A percentile compares a stretch with the other conserved stretches of the same genome.
Conservation (phyloP, 2,797 vertebrate species). For the Austrolebias charrua region DNA sequence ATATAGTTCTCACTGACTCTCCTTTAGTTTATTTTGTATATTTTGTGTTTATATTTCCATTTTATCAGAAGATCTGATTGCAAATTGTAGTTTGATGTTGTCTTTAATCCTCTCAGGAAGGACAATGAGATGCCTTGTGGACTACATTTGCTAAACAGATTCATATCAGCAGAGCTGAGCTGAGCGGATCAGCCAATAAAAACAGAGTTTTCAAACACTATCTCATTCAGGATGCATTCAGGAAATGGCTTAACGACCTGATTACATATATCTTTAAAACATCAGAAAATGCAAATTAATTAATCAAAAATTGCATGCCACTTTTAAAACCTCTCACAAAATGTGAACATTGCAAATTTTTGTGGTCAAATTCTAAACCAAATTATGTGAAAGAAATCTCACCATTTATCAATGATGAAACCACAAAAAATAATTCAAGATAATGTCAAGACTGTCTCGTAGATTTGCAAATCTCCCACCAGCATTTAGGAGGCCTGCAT, state of each 20-base stretch:
- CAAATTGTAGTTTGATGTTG: conserved; percentile 59
- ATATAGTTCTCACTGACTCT: conserved; percentile 13
- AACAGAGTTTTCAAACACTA: conserved; percentile 24
- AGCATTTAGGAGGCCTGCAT: conserved; percentile 10
- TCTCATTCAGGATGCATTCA: conserved; percentile 27
- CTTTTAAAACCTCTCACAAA: conserved; percentile 20
- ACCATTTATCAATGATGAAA: conserved; percentile 22
- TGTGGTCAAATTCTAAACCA: conserved; percentile 31
- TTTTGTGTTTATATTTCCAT: conserved; percentile 55
- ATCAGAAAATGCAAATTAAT: conserved; percentile 20
- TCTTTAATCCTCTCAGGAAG: conserved; percentile 62
- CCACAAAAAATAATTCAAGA: too few relatives aligned
- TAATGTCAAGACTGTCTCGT: conserved; percentile 24
- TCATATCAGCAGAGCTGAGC: conserved; percentile 54
- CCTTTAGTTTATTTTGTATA: conserved; percentile 39
- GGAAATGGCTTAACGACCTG: conserved; percentile 39
- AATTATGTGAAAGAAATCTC: conserved; percentile 26
- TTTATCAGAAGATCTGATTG: conserved; percentile 57
- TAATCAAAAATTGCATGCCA: conserved; percentile 5
- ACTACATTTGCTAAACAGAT: conserved; percentile 56
- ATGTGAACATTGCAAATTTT: not conserved
- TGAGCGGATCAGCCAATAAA: conserved; percentile 53
- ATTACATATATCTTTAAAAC: conserved; percentile 30
- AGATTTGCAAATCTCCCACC: conserved; percentile 22
- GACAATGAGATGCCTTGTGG: conserved; percentile 58